Conservation (phyloP, 2,888 invertebrate species). For the Clistopyga incitator region DNA sequence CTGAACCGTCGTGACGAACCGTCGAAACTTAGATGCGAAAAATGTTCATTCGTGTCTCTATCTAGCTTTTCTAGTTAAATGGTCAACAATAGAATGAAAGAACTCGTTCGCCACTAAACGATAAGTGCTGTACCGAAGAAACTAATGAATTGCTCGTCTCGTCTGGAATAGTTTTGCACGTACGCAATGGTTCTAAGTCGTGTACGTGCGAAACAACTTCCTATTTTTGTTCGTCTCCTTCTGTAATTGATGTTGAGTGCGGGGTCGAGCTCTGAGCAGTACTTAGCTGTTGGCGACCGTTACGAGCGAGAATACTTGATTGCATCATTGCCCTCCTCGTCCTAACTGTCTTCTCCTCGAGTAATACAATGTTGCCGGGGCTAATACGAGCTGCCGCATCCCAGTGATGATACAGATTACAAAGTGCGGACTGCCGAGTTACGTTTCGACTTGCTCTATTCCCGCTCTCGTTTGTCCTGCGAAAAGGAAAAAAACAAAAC, state of each 20-base stretch:
- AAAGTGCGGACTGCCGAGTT: conserved; percentile 7
- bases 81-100: too few relatives aligned
- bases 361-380: conserved; percentile 51
- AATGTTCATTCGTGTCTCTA: too few relatives aligned
- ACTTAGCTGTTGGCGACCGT: conserved; percentile 48
- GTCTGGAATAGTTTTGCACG: background rate
- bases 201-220: conserved; percentile 20
- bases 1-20: too few relatives aligned
- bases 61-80: too few relatives aligned
- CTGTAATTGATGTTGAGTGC: conserved; percentile 48
- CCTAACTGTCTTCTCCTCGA: conserved; percentile 21
- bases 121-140: background rate
- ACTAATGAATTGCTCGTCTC: background rate
- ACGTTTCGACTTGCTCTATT: background rate
- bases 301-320: conserved; percentile 40
- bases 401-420: conserved; percentile 15
- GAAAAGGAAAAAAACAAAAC: conserved; percentile 23
- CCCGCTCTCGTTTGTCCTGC: conserved; percentile 31
- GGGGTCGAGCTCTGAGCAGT: background rate
- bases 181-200: background rate
- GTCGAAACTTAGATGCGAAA: too few relatives aligned
- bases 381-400: conserved; percentile 9
- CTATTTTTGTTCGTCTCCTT: conserved; percentile 31
- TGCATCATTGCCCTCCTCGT: conserved; percentile 20
- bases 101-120: background rate